A percentile compares a stretch with the other conserved stretches of the same genome.
Conservation (phyloP, 2,113 vertebrate species). For the Cairina moschata region DNA sequence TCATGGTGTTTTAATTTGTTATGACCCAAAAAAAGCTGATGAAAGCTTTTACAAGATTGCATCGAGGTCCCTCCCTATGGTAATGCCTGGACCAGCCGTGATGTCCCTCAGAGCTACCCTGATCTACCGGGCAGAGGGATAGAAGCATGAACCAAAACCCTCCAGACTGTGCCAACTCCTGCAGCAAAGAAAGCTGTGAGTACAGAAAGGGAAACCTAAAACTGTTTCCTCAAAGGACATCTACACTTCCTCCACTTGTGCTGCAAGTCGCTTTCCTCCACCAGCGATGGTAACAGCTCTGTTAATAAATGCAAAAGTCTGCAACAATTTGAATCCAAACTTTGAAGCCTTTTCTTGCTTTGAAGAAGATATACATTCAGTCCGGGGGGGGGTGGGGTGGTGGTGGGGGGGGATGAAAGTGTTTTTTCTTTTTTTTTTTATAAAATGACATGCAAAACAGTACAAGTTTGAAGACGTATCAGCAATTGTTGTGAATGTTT, state of each 20-base stretch:
- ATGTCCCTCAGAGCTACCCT: not conserved
- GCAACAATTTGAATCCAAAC: not conserved
- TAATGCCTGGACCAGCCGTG: not conserved
- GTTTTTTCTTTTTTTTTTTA: not conserved
- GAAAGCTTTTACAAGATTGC: conserved; percentile 57
- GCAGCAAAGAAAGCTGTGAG: not conserved
- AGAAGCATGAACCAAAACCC: not conserved
- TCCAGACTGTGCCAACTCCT: conserved; percentile 1
- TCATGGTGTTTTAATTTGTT: conserved; percentile 45
- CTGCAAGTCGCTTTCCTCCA: not conserved
- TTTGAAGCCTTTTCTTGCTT: conserved; percentile 7
- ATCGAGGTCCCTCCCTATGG: not conserved
- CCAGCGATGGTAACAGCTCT: not conserved
- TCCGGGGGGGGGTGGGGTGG: not conserved
- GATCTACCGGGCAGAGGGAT: not conserved
- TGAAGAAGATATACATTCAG: not conserved
- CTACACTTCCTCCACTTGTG: not conserved
- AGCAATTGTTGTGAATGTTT: not conserved
- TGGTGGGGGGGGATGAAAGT: not conserved
- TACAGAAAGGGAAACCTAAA: not conserved
- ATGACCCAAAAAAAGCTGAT: conserved; percentile 42
- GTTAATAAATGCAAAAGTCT: conserved; percentile 14
- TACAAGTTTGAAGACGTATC: not conserved
- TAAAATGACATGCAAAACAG: not conserved
- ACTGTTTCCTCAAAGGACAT: conserved; percentile 2